These are phyloP conservation scores for Pogonus chalceus DNA, from an alignment of 1,140 invertebrate species.

Conservation along the genomic window DNA sequence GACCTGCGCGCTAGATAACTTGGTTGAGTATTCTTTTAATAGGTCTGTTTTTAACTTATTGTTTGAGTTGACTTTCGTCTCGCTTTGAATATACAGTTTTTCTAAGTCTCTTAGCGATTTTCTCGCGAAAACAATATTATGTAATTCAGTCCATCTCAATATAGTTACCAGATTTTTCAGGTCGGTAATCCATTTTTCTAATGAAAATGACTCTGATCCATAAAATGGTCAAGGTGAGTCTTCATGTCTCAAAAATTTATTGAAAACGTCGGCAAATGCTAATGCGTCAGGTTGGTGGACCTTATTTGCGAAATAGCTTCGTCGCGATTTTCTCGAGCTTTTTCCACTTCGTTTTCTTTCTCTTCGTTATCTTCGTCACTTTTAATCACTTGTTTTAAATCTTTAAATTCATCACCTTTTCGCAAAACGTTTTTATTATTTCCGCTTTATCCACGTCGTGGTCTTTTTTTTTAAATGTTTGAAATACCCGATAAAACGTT, in stretches of 20 bases:
- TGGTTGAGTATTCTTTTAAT: conserved; percentile 13
- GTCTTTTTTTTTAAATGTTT: no score
- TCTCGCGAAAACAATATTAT: conserved; percentile 18
- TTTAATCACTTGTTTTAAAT: no score
- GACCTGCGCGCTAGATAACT: conserved; percentile 12
- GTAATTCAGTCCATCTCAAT: conserved; percentile 14
- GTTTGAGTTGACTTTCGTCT: conserved; percentile 11
- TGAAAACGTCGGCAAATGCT: not conserved
- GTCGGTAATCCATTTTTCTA: conserved; percentile 16
- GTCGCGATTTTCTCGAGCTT: no score
- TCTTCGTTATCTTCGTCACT: no score
- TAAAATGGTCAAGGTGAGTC: conserved; percentile 12
- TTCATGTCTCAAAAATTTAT: conserved; percentile 13
- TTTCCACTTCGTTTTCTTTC: no score
- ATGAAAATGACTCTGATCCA: conserved; percentile 12
- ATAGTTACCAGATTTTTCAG: conserved; percentile 14
- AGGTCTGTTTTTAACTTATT: conserved; percentile 13
- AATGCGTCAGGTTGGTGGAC: no score
- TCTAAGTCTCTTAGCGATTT: conserved; percentile 14
- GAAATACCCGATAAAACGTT: no score
- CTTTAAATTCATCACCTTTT: no score
- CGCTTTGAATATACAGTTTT: conserved; percentile 15
- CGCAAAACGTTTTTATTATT: no score
- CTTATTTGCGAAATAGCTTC: no score
- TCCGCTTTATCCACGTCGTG: no score